Conservation (phyloP, 2,888 invertebrate species). For the Allygus modestus region DNA sequence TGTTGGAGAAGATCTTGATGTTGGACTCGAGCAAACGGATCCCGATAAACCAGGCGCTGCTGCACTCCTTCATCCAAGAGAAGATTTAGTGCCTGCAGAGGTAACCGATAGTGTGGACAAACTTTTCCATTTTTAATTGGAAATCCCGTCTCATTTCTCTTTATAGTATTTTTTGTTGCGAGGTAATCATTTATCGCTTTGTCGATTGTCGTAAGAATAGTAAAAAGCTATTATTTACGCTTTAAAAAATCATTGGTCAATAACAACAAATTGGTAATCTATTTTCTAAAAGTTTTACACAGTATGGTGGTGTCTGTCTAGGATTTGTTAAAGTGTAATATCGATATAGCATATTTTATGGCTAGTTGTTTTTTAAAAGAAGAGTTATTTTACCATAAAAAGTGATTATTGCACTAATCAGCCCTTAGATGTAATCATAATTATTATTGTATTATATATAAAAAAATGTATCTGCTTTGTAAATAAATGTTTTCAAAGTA, state of each 20-base stretch:
- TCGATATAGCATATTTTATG: background rate
- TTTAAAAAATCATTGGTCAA: background rate
- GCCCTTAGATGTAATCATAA: background rate
- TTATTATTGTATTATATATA: constrained; percentile 23
- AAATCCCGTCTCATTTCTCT: background rate
- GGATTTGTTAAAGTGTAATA: background rate
- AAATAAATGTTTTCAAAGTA: constrained; percentile 54
- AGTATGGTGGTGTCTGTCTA: background rate
- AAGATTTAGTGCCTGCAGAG: constrained; percentile 80
- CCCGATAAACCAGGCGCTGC: constrained; percentile 95
- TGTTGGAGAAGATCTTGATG: constrained; percentile 94
- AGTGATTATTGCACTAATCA: constrained; percentile 37
- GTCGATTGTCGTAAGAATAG: background rate
- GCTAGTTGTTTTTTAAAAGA: background rate
- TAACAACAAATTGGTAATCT: background rate
- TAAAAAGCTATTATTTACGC: background rate
- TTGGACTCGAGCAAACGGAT: constrained; percentile 95
- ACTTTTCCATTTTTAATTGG: background rate
- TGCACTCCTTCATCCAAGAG: constrained; percentile 97
- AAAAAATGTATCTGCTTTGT: constrained; percentile 54
- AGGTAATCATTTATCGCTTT: background rate
- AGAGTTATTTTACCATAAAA: constrained; percentile 32
- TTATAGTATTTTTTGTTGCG: background rate
- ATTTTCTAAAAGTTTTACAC: background rate
- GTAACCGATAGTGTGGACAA: constrained; percentile 58